Evolutionary conservation across 23 tunicate species (phyloP).

Genomic region (Trididemnum nubilum): DNA sequence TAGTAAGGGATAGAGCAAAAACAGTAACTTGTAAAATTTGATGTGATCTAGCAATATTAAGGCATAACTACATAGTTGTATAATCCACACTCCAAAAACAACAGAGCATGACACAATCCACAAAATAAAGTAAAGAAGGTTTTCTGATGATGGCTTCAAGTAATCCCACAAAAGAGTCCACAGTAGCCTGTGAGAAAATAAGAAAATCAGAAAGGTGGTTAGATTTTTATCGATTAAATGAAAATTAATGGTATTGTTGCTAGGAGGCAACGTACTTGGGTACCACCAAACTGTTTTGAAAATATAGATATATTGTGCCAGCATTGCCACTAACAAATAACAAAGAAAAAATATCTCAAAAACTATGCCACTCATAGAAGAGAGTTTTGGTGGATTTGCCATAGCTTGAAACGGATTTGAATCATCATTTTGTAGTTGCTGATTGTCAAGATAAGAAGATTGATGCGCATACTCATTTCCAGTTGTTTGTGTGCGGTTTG

Average conservation of each 20-base stretch:
- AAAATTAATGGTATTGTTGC: constrained; percentile 77
- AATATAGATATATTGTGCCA: constrained; percentile 64
- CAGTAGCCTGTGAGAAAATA: constrained; percentile 57
- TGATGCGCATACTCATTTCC: neutral
- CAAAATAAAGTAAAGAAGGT: constrained; percentile 4
- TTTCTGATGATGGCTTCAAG: constrained; percentile 37
- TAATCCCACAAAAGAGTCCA: constrained; percentile 69
- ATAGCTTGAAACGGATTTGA: neutral
- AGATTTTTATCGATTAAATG: constrained; percentile 71
- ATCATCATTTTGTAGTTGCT: neutral
- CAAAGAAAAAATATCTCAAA: constrained; percentile 68
- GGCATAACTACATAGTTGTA: constrained; percentile 14
- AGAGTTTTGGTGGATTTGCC: constrained; percentile 18
- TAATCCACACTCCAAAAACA: constrained; percentile 42
- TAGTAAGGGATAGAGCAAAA: constrained; percentile 61
- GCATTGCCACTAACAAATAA: constrained; percentile 58
- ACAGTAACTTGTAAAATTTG: constrained; percentile 33
- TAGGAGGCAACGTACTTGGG: constrained; percentile 79
- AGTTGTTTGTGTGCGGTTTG: neutral
- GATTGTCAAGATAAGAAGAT: neutral
- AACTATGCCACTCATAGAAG: constrained; percentile 43
- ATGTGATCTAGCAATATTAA: constrained; percentile 12
- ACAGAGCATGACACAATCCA: constrained; percentile 42
- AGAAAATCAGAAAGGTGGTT: constrained; percentile 37
- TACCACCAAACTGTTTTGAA: constrained; percentile 94